Conservation (phyloP, 2,888 invertebrate species). For the Erpobdella octoculata region DNA sequence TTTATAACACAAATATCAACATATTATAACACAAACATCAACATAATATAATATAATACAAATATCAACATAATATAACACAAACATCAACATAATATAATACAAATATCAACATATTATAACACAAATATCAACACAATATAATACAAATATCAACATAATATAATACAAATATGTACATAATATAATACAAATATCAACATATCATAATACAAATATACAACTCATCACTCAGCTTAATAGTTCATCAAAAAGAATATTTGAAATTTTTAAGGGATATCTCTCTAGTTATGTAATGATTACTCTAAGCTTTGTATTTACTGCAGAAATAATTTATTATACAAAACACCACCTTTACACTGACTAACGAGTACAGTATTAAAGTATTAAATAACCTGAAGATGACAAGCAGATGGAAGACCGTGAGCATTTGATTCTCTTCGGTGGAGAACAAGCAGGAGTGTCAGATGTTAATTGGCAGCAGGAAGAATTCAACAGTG, state of each 20-base stretch:
- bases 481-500: not conserved
- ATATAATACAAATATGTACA: not conserved
- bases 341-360: too few species aligned
- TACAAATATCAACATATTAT: not conserved
- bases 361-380: too few species aligned
- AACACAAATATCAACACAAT: not conserved
- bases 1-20: not conserved
- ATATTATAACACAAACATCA: too few species aligned
- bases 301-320: too few species aligned
- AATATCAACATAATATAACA: not conserved
- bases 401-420: not conserved
- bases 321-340: not conserved
- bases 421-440: conserved; percentile 14
- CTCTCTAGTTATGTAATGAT: not conserved
- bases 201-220: not conserved
- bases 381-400: not conserved
- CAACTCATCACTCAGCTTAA: too few species aligned
- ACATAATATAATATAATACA: too few species aligned
- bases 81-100: not conserved
- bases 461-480: not conserved
- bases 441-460: not conserved
- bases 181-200: not conserved
- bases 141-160: not conserved
- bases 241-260: not conserved
- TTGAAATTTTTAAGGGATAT: not conserved